phyloP scores from a whole-genome alignment of 2,797 vertebrate species.

The Chelon labrosus region DNA sequence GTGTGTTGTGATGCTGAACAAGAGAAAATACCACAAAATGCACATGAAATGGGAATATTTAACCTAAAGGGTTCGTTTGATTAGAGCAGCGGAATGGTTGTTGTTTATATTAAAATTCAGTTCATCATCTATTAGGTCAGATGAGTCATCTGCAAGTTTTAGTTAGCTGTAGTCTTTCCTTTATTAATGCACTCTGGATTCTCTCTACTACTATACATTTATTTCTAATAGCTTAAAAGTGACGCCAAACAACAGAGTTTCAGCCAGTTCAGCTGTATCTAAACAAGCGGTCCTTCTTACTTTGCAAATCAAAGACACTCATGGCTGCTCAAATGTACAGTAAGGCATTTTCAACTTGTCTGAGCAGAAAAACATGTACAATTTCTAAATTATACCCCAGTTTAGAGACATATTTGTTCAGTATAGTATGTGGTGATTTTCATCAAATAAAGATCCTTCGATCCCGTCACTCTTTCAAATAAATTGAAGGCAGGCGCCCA shows the following conservation, averaged over 20 bases:
- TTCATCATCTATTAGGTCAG: background rate
- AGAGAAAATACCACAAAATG: slow-evolving; percentile 24
- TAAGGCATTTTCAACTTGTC: background rate
- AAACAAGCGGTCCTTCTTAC: background rate
- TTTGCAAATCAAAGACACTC: background rate
- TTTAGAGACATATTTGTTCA: slow-evolving; percentile 17
- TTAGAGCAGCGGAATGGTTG: background rate
- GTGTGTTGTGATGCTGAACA: slow-evolving; percentile 26
- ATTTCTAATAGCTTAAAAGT: slow-evolving; percentile 15
- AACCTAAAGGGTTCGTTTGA: slow-evolving; percentile 15
- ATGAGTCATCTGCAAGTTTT: slow-evolving; percentile 17
- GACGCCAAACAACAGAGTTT: slow-evolving; percentile 25
- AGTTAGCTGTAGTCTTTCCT: slow-evolving; percentile 14
- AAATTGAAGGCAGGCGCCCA: slow-evolving; percentile 15
- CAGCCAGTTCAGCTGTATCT: slow-evolving; percentile 21
- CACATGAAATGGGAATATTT: slow-evolving; percentile 19
- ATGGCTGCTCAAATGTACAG: background rate
- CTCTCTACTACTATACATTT: slow-evolving; percentile 17
- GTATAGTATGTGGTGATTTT: slow-evolving; percentile 20
- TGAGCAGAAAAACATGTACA: slow-evolving; percentile 20
- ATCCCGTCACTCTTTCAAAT: slow-evolving; percentile 30
- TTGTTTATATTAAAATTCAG: background rate
- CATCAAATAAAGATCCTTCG: slow-evolving; percentile 19
- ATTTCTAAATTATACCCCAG: slow-evolving; percentile 20
- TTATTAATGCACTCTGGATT: slow-evolving; percentile 25